Evolutionary conservation across 1,140 invertebrate species (phyloP), one percentile per base, ranked within the genome.

Genomic region (Neodiprion virginianus): DNA sequence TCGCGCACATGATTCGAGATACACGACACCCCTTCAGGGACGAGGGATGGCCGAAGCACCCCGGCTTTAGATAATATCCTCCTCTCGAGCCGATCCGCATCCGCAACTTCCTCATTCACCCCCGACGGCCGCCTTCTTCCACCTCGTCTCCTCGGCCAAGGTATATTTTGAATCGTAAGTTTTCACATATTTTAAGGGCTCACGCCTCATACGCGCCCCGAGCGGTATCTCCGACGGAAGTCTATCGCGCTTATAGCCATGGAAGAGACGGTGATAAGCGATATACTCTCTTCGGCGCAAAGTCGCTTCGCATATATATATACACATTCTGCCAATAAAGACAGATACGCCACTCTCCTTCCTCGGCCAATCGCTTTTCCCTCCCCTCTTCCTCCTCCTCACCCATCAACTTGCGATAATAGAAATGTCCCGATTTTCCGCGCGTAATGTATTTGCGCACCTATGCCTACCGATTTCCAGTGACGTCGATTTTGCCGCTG

Each of bases 41-140:
- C 79, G 78, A 79, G 66, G 75, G 73, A 75, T 74, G 78, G 78
- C 77, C 77, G 48, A 49, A 67, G 9, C n/a, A 67, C 53, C 53
- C 61, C 75, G 79, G 77, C 76, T 82, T 81, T 82, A 80, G 80
- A 82, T 82, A 82, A 82, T 82, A 82, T 80, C 76, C 80, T 78
- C 23, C n/a, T n/a, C n/a, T n/a, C n/a, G 8, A 61, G 11, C 53
- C 53, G 53, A 61, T 61, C 53, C n/a, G n/a, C 11, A 11, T 61
- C 11, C 53, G 11, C 53, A 61, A 61, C 53, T 61, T 61, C 53
- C 53, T 40, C 28, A 3, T 40, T 40, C 28, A 40, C 28, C 28
- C n/a, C 53, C 53, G n/a, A 12, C 28, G 28, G 28, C 28, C 28
- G 28, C 28, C 28, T 40, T 40, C 28, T 40, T 40, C 28, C 28